Base-by-base conservation (phyloP, 2,113 vertebrate species). In the Nanorana parkeri region DNA sequence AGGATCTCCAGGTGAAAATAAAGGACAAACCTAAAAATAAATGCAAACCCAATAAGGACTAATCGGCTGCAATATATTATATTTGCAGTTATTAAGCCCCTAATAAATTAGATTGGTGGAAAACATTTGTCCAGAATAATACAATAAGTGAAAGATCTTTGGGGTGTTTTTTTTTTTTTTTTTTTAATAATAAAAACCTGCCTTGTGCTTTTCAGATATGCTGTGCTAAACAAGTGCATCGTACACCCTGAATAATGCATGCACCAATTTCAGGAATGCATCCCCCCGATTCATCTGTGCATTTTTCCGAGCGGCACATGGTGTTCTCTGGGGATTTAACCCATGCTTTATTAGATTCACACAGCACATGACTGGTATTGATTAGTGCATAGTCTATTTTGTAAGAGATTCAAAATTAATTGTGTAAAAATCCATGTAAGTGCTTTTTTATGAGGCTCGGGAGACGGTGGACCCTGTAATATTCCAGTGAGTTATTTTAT, bases 331-430 rank as follows among this genome's bases (percentile, higher is more conserved):
- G 87, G 84, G 72, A 68, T 87, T 85, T 85, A 83, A 67, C 54
- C 21, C 84, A 55, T 85, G 78, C 80, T 82, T 52, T 85, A 75
- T 85, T 87, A 78, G 83, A 87, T 89, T 87, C 85, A 83, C 86
- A 72, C 68, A 80, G 83, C 83, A 86, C 81, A 80, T 85, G 74
- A 80, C 66, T 86, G 85, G 65, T 87, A 88, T 85, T 84, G 84
- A 87, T 88, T 86, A 87, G 23, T 1, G 65, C 69, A 47, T 58
- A 78, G 84, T 74, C 36, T 91, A 26, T 89, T 90, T 89, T 77
- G 77, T 47, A 63, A 89, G 84, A 89, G 83, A 85, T 89, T 85
- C 80, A 87, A 87, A 92, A 89, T 90, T 89, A 92, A 90, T 90
- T 89, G 87, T 87, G 89, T 17, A 85, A 88, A 88, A 90, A 90